Evolutionary conservation across 2,113 vertebrate genomes (phyloP), one percentile per base, ranked within the genome.

Genomic region (Sciurus niger): DNA sequence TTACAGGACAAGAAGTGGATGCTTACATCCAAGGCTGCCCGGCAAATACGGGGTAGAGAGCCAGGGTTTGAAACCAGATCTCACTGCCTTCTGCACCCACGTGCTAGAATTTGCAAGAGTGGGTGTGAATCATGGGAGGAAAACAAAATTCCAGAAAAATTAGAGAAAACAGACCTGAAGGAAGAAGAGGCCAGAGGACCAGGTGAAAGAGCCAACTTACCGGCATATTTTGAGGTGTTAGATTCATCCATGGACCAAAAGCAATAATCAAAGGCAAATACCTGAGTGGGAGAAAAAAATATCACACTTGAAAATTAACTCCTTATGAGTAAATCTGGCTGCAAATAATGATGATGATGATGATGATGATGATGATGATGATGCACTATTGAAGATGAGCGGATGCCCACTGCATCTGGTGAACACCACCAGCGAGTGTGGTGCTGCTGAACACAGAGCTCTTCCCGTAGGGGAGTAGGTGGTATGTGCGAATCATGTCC

Each of bases 221-320:
- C 99, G 85, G 99, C 99, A 98, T 99, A 99, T 99, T 99, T 99
- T 68, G 99, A 98, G 97, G 99, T 98, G 97, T 99, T 99, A 97
- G 99, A 99, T 98, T 99, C 99, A 98, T 99, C 99, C 99, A 99
- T 99, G 97, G 99, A 99, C 99, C 99, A 99, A 98, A 99, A 99
- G 98, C 99, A 99, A 98, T 99, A 99, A 99, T 99, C 99, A 97
- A 99, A 99, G 97, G 99, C 99, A 98, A 99, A 99, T 96, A 99
- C 99, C 99, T 99, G 98, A 73, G 97, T 43, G 91, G 97, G 97
- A 98, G 86, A 97, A 58, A 58, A 72, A 94, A 89, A 97, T 95
- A 30, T 96, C 82, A 76, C 97, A 88, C 2, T 70, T 93, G 79
- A 93, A 53, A 82, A 34, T 90, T 53, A 87, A 85, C 12, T 77